Conservation (phyloP, 2,888 invertebrate species). For the Lordiphosa andalusiaca region DNA sequence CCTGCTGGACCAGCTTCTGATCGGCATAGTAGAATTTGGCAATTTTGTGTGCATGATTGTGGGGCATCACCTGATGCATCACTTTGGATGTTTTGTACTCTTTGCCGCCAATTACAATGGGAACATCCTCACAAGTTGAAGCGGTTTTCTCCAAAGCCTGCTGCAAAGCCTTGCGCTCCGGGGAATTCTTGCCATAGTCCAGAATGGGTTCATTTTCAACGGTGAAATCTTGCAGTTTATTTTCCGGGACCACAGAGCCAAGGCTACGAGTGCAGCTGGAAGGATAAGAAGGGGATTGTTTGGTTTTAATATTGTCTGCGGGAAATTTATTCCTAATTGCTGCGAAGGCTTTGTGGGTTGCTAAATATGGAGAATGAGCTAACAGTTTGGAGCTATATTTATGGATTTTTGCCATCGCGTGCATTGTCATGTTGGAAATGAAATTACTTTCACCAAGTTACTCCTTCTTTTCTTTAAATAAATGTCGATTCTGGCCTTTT, state of each 20-base stretch:
- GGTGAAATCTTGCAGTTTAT: conserved; percentile 85
- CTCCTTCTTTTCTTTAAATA: too few species aligned
- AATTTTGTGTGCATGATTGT: conserved; percentile 91
- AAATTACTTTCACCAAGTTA: too few species aligned
- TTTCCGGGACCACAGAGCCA: conserved; percentile 85
- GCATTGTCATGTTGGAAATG: too few species aligned
- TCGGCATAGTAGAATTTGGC: conserved; percentile 97
- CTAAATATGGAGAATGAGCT: too few species aligned
- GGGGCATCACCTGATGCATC: conserved; percentile 90
- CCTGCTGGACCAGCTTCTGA: conserved; percentile 89
- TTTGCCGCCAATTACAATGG: conserved; percentile 97
- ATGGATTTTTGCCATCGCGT: too few species aligned
- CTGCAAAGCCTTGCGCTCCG: conserved; percentile 88
- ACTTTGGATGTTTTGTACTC: conserved; percentile 88
- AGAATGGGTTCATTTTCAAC: conserved; percentile 90
- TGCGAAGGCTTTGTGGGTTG: too few species aligned
- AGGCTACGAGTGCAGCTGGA: conserved; percentile 80
- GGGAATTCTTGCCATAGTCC: conserved; percentile 90
- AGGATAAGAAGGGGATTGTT: too few species aligned
- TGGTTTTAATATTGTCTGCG: too few species aligned
- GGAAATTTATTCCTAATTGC: too few species aligned
- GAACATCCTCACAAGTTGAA: conserved; percentile 89
- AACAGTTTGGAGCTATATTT: too few species aligned
- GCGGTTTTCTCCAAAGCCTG: conserved; percentile 85
- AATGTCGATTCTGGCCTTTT: too few species aligned